Conservation (phyloP, 2,113 vertebrate genomes). For the Clinocottus analis region DNA sequence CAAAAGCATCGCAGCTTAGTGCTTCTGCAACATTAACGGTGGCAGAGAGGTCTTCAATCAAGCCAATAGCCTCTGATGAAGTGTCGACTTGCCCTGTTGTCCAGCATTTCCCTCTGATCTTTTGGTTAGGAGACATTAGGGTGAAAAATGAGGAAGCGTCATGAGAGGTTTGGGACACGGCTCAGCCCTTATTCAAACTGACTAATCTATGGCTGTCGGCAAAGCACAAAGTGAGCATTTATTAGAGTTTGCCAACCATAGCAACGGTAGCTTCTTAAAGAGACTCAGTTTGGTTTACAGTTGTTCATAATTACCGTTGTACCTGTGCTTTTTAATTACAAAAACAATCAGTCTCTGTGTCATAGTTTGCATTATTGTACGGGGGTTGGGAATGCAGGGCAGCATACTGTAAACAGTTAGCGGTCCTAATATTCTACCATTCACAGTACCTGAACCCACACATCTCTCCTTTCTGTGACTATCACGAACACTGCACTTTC, state of each 20-base stretch:
- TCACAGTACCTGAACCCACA: background rate
- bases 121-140: constrained; percentile 63
- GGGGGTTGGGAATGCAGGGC: background rate
- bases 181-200: constrained; percentile 61
- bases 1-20: constrained; percentile 46
- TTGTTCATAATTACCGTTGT: constrained; percentile 32
- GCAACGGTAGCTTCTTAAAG: constrained; percentile 28
- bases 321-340: constrained; percentile 36
- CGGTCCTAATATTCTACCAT: background rate
- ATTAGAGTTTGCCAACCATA: constrained; percentile 46
- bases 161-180: constrained; percentile 26
- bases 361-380: constrained; percentile 1
- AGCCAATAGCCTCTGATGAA: constrained; percentile 52
- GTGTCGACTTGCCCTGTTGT: constrained; percentile 57
- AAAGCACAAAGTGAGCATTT: constrained; percentile 57
- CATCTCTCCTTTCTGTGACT: background rate
- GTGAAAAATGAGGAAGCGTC: constrained; percentile 63
- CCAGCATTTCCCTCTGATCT: constrained; percentile 58
- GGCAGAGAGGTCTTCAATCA: constrained; percentile 71
- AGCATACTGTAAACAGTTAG: constrained; percentile 7
- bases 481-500: background rate
- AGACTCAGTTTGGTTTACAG: constrained; percentile 30
- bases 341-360: constrained; percentile 23
- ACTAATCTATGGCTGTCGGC: constrained; percentile 53
- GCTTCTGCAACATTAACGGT: constrained; percentile 49